Conservation (phyloP, 1,140 invertebrate genomes). For the Probaryconus sp. region DNA sequence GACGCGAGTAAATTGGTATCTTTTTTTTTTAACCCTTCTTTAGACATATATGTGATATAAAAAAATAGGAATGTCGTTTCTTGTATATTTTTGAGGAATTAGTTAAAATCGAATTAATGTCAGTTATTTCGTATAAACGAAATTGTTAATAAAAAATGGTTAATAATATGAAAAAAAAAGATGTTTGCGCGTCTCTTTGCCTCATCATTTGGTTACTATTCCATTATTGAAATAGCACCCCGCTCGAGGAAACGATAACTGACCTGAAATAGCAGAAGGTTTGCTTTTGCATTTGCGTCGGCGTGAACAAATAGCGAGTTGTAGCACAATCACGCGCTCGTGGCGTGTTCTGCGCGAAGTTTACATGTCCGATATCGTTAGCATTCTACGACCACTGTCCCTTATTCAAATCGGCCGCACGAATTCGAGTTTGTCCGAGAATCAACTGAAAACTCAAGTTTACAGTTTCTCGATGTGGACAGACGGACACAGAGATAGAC, state of each 20-base stretch:
- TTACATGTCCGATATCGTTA: constrained; percentile 71
- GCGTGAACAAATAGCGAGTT: constrained; percentile 66
- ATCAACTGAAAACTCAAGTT: constrained; percentile 59
- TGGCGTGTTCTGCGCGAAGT: constrained; percentile 59
- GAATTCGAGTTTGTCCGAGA: constrained; percentile 51
- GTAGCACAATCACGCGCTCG: constrained; percentile 63
- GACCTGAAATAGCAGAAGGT: constrained; percentile 70
- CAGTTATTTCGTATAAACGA: too few relatives aligned
- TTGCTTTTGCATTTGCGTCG: constrained; percentile 69
- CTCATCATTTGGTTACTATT: constrained; percentile 29
- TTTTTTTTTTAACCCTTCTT: too few relatives aligned
- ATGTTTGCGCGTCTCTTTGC: constrained; percentile 24
- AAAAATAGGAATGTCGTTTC: too few relatives aligned
- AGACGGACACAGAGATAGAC: constrained; percentile 46
- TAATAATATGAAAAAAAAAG: constrained; percentile 11
- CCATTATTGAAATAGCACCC: constrained; percentile 51
- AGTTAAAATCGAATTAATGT: too few relatives aligned
- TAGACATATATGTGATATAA: too few relatives aligned
- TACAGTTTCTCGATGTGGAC: constrained; percentile 58
- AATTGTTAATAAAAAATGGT: too few relatives aligned
- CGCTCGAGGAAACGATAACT: constrained; percentile 70
- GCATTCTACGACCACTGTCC: constrained; percentile 63
- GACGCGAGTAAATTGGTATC: too few relatives aligned
- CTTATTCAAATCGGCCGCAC: constrained; percentile 65
- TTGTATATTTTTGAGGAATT: too few relatives aligned